phyloP scores from a whole-genome alignment of 2,113 vertebrate genomes.

The Orthochromis malagaraziensis region DNA sequence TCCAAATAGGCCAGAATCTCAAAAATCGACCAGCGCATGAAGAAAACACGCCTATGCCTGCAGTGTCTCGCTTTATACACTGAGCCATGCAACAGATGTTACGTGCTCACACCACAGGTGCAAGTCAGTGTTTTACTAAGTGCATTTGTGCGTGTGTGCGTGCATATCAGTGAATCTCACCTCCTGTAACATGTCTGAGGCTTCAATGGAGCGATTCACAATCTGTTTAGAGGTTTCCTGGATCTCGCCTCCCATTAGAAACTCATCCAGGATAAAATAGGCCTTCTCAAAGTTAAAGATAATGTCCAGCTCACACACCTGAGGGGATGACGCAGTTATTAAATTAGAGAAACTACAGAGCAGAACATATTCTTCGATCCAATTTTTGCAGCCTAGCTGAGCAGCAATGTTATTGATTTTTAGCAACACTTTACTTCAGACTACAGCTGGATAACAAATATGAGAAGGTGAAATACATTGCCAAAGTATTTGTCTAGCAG shows the following conservation, averaged over 20 bases:
- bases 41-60: not conserved
- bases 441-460: not conserved
- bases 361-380: not conserved
- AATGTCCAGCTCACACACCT: conserved; percentile 94
- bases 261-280: conserved; percentile 84
- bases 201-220: conserved; percentile 85
- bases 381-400: not conserved
- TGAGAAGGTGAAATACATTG: conserved; percentile 74
- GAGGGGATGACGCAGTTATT: not conserved
- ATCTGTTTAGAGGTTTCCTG: conserved; percentile 94
- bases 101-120: not conserved
- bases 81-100: conserved; percentile 11
- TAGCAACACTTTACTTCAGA: not conserved
- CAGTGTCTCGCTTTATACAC: not conserved
- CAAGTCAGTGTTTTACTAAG: not conserved
- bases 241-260: conserved; percentile 93
- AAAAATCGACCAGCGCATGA: not conserved
- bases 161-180: conserved; percentile 62
- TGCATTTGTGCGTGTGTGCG: not conserved
- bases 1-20: not conserved
- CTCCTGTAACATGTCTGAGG: conserved; percentile 97
- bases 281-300: not conserved
- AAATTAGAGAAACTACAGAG: not conserved
- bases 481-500: conserved; percentile 98
- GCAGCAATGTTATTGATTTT: not conserved